Conservation (phyloP, 2,888 invertebrate species). For the Dorcus hopei region DNA sequence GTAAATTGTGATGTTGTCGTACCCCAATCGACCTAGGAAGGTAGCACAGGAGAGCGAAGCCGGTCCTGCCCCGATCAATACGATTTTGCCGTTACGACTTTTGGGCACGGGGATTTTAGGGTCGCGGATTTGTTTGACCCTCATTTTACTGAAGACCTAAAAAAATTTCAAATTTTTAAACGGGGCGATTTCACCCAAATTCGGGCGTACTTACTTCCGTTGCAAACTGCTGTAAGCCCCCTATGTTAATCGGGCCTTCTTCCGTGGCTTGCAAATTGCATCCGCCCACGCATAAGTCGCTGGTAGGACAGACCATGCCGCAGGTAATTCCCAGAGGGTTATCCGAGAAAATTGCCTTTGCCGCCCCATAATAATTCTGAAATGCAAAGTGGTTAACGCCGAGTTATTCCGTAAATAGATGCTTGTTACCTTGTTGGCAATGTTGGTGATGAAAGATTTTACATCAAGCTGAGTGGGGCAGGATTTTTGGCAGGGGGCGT, state of each 20-base stretch:
- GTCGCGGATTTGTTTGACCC: conserved; percentile 80
- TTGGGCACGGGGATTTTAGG: conserved; percentile 62
- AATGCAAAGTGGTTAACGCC: conserved; percentile 21
- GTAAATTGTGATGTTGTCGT: conserved; percentile 85
- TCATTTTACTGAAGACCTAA: conserved; percentile 90
- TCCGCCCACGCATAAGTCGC: conserved; percentile 96
- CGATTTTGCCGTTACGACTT: conserved; percentile 69
- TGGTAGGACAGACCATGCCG: conserved; percentile 99
- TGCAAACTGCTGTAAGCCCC: conserved; percentile 96
- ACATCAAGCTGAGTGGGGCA: conserved; percentile 98
- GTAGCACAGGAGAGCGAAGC: conserved; percentile 96
- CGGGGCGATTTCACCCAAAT: not conserved
- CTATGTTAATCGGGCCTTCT: conserved; percentile 98
- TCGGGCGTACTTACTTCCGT: conserved; percentile 66
- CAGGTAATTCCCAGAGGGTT: conserved; percentile 94
- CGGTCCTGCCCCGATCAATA: conserved; percentile 91
- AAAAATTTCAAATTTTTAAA: conserved; percentile 17
- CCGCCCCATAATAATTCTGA: conserved; percentile 96
- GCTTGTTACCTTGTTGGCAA: conserved; percentile 78
- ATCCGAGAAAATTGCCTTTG: conserved; percentile 93
- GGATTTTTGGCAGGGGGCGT: conserved; percentile 97
- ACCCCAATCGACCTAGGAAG: conserved; percentile 90
- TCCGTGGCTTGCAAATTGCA: conserved; percentile 95
- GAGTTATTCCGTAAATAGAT: not conserved
- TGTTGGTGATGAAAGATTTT: conserved; percentile 94